phyloP scores from a whole-genome alignment of 2,113 vertebrate genomes.

The Porphyrio hochstetteri region DNA sequence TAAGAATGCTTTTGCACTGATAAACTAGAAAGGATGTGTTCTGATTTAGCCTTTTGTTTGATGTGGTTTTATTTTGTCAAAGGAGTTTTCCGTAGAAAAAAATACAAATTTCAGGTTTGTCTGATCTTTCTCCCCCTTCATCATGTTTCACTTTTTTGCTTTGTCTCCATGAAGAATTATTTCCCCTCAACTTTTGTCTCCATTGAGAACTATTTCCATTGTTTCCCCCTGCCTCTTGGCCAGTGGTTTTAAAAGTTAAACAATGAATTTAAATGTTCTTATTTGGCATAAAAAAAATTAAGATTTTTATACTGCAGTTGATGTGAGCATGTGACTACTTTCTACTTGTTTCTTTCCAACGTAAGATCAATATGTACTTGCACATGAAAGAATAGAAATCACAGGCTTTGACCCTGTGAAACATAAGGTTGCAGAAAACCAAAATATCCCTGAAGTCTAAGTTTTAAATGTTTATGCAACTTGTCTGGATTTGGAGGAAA shows the following conservation, averaged over 20 bases:
- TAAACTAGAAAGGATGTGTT: not conserved
- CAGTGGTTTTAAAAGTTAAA: not conserved
- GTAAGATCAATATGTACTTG: not conserved
- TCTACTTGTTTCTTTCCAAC: not conserved
- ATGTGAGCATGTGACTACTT: not conserved
- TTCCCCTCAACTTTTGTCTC: not conserved
- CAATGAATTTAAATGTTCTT: not conserved
- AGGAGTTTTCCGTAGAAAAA: not conserved
- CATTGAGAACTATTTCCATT: not conserved
- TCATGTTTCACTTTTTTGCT: not conserved
- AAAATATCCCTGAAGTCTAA: not conserved
- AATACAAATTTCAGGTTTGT: not conserved
- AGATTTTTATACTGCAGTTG: not conserved
- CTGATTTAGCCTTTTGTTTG: not conserved
- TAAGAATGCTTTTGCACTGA: not conserved
- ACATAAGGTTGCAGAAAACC: not conserved
- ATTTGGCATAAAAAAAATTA: not conserved
- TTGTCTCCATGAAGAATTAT: not conserved
- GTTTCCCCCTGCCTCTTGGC: not conserved
- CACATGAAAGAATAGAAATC: not conserved
- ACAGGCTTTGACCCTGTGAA: not conserved
- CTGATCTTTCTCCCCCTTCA: not conserved
- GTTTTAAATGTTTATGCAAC: not conserved
- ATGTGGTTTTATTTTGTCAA: not conserved
- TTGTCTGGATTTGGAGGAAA: not conserved